Evolutionary conservation across 2,888 invertebrate genomes (phyloP), one percentile per base, ranked within the genome.

Genomic region (Mimachlamys varia): DNA sequence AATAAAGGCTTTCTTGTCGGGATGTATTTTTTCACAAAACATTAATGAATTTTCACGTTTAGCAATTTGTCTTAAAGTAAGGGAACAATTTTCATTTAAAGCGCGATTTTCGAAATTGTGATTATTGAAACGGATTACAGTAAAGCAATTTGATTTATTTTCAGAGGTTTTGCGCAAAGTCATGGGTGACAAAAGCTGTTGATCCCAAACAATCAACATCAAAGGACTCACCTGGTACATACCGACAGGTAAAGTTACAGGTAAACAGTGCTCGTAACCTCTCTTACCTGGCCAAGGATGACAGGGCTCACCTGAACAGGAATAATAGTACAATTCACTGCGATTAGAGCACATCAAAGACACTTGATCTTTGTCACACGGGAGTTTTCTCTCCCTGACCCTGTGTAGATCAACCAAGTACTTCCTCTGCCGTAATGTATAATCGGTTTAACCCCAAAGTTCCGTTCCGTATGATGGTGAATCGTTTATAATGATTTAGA

Each of bases 191-290:
- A 76, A 76, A 27, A 17, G 76, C 76, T 76, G 22, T 53, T 76
- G 76, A 76, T 76, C 13, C 76, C 27, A 33, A 76, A 76, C n/a
- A 1, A 62, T 27, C 76, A 27, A 76, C 76, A 76, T 76, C 76
- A 76, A 76, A 76, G 76, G 33, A 33, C 33, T 76, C 33, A 76
- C 76, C 76, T 33, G 27, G 76, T 76, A 33, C 4, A 76, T 33
- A 27, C 33, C 2, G 76, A 76, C 76, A 76, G 76, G 76, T 76
- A 76, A 12, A 33, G 76, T 76, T 76, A 76, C 76, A 76, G 76
- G 76, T 76, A 76, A 76, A 76, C 76, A 76, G 76, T 76, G 76
- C 76, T 76, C 12, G 22, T 76, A 76, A 76, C 76, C 76, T 76
- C 22, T 58, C 58, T 22, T 58, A 58, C 58, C 58, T 76, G 76